Evolutionary conservation across 2,113 vertebrate genomes (phyloP), one percentile per base, ranked within the genome.

Genomic region (Lathamus discolor): DNA sequence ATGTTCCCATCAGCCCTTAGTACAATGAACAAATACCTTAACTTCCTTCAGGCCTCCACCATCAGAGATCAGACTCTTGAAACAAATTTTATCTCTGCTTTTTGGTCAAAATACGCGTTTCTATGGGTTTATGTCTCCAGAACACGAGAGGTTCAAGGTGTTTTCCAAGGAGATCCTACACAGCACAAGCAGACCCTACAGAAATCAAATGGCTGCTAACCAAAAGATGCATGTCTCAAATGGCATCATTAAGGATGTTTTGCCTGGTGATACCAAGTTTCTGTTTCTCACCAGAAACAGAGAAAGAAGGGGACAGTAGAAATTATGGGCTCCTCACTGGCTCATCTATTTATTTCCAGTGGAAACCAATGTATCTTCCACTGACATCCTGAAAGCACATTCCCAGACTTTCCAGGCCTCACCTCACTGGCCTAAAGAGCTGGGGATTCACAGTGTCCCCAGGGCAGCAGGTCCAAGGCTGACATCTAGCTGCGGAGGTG

Each of bases 161-260:
- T 68, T 82, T 66, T 72, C 73, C 77, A 76, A 33, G 64, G n/a
- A 77, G 15, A 48, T 11, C 10, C 33, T n/a, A 24, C 29, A 8
- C 35, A 55, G 15, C 49, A 64, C 41, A 22, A 44, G 18, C 27
- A 74, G 37, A 35, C n/a, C 22, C 23, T 18, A 18, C 33, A 28
- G 41, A 62, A 43, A 31, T 33, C 44, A n/a, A 63, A 62, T 13
- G 43, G 16, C 54, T 86, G n/a, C 46, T 48, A 39, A 59, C 8
- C 0, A 3, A 67, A 76, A 76, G 44, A 13, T 1, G 0, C 6
- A 4, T 20, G 49, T 29, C 39, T 52, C 51, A 49, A 8, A n/a
- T 29, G 22, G 12, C 46, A 67, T 15, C 23, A 62, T 27, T 44
- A 81, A 64, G 25, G n/a, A 37, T 22, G 25, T 37, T 54, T 61